Evolutionary conservation across 2,888 invertebrate genomes (phyloP), one percentile per base, ranked within the genome.

Genomic region (Gibbula magus): DNA sequence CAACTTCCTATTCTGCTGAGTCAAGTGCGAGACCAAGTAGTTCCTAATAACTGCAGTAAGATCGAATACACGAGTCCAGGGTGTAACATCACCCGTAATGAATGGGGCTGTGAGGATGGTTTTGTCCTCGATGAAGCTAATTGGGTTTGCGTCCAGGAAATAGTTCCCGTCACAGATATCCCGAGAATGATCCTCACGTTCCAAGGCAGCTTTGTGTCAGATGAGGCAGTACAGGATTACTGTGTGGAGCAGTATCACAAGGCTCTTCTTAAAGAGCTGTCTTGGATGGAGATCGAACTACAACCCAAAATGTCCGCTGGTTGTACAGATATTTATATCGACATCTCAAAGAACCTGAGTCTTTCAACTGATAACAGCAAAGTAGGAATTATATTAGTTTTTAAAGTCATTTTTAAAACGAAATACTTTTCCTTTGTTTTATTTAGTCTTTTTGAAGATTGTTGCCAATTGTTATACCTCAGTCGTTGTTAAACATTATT

Each of bases 171-270:
- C 32, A 22, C 70, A 20, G 80, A 77, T 56, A 66, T 84, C 52
- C 85, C 85, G 32, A 74, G 80, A n/a, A 67, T 80, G 75, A 61
- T 70, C 7, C n/a, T 83, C 67, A 79, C 52, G 22, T 83, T 85
- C 75, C 52, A 51, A n/a, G 85, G 80, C 16, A 70, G 66, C 25
- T 83, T 85, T 53, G 51, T 18, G 20, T 25, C 53, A 5, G 29
- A 18, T 29, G 45, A 8, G 18, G 13, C 18, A 2, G 45, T 70
- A 16, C 51, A 45, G 22, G 18, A 35, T 20, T 35, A 79, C 39
- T 79, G 79, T 61, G 22, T 56, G 8, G 56, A 53, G 7, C 74
- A 74, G 45, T 79, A 79, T 29, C 56, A 79, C 29, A 20, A 18
- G 32, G 79, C 54, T 7, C 56, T 79, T 16, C n/a, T 74, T 1